Evolutionary conservation across 2,888 invertebrate genomes (phyloP), one percentile per base, ranked within the genome.

Genomic region (Cyaniris semiargus): DNA sequence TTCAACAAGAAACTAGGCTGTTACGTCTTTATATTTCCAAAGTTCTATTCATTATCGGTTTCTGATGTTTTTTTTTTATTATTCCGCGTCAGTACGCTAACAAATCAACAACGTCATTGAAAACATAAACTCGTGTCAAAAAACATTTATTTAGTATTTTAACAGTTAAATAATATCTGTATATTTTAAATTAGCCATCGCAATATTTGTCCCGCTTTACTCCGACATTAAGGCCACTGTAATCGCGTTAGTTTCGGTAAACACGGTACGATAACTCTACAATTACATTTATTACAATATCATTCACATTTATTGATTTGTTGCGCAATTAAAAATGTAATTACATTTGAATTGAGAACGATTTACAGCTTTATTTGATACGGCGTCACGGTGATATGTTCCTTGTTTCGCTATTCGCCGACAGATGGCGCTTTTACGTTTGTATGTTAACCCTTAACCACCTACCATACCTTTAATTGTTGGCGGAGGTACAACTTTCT

Each of bases 191-290:
- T 13, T 4, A 71, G n/a, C 72, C 23, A n/a, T 23, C 53, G 10
- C 15, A 34, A n/a, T 3, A 44, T 21, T 21, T 53, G 44, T 72
- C 38, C 72, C 44, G 72, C 72, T 72, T 72, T 72, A 23, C 72
- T 72, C 23, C 44, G 15, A 15, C 1, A 72, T 44, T 72, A 44
- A 72, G 72, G 13, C n/a, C 72, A 13, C 2, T 44, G 38, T 72
- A 38, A 38, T 72, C 21, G 38, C 38, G 21, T 72, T 21, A 72
- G 72, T 72, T 72, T 72, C 72, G 38, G 72, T 44, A 23, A 72
- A 23, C 3, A n/a, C 18, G 10, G 34, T 71, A 10, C 13, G 23
- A 38, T 38, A 71, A 38, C 21, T 38, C 34, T 10, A 71, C 34
- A 38, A 71, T 71, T 71, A 38, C 71, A 38, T 38, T 60, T 66